These are phyloP conservation scores for Dusona sp. DNA, from an alignment of 2,888 invertebrate genomes.

Conservation along the genomic window DNA sequence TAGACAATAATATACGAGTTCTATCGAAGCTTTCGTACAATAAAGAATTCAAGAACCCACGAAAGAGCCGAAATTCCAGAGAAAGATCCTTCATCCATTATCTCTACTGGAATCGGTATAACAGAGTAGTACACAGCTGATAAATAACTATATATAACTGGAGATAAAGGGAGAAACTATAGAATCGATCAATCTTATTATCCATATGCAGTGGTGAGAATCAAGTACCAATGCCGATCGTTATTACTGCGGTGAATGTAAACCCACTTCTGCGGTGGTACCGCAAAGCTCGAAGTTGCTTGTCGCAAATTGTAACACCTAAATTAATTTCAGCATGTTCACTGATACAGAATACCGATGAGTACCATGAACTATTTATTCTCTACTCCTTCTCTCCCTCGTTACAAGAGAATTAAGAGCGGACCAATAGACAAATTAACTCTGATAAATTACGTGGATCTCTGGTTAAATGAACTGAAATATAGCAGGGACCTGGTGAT, in stretches of 20 bases:
- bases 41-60: conserved; percentile 46
- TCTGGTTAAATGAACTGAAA: conserved; percentile 4
- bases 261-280: conserved; percentile 23
- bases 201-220: conserved; percentile 31
- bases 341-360: conserved; percentile 30
- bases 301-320: conserved; percentile 52
- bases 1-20: conserved; percentile 52
- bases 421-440: conserved; percentile 33
- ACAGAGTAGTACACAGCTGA: background rate
- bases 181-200: conserved; percentile 63
- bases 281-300: conserved; percentile 40
- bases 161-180: conserved; percentile 39
- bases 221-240: conserved; percentile 40
- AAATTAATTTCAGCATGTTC: conserved; percentile 53
- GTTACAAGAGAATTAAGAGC: background rate
- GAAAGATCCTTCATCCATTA: conserved; percentile 35
- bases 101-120: conserved; percentile 7
- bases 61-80: conserved; percentile 48
- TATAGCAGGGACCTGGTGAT: background rate
- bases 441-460: conserved; percentile 34
- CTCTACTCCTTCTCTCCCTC: conserved; percentile 7
- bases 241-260: conserved; percentile 21
- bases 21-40: conserved; percentile 43
- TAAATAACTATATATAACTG: conserved; percentile 17
- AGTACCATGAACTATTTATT: conserved; percentile 14